Conservation (phyloP, 1,140 invertebrate genomes). For the Galleria mellonella region DNA sequence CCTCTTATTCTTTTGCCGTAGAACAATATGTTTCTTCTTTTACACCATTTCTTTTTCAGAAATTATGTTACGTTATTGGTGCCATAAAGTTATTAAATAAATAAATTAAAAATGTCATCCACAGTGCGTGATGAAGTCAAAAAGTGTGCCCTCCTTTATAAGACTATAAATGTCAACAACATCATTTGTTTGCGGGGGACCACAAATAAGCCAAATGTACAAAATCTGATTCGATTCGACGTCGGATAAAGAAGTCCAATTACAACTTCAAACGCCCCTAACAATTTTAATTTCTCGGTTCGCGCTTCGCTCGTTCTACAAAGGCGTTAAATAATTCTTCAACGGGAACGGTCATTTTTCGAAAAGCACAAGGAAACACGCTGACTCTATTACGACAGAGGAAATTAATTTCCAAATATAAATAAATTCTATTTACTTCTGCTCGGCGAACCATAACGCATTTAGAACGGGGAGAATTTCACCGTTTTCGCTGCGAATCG, state of each 20-base stretch:
- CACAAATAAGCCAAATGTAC: neutral
- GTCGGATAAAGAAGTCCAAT: neutral
- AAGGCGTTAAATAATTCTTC: slow-evolving; percentile 18
- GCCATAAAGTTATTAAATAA: too few relatives aligned
- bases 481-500: slow-evolving; percentile 41
- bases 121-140: too few relatives aligned
- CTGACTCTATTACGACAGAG: slow-evolving; percentile 50
- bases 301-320: slow-evolving; percentile 4
- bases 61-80: too few relatives aligned
- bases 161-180: too few relatives aligned
- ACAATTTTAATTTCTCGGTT: slow-evolving; percentile 12
- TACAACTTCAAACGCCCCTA: neutral
- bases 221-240: neutral
- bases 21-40: too few relatives aligned
- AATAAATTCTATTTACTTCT: slow-evolving; percentile 68
- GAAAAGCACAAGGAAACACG: slow-evolving; percentile 31
- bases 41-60: too few relatives aligned
- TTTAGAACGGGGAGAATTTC: slow-evolving; percentile 54
- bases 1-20: too few relatives aligned
- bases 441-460: slow-evolving; percentile 58
- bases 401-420: slow-evolving; percentile 69
- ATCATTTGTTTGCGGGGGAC: too few relatives aligned
- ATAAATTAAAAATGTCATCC: too few relatives aligned
- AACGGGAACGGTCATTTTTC: slow-evolving; percentile 29
- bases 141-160: too few relatives aligned